Base-by-base conservation (phyloP, 2,888 invertebrate species). In the Drosophila crucigera region DNA sequence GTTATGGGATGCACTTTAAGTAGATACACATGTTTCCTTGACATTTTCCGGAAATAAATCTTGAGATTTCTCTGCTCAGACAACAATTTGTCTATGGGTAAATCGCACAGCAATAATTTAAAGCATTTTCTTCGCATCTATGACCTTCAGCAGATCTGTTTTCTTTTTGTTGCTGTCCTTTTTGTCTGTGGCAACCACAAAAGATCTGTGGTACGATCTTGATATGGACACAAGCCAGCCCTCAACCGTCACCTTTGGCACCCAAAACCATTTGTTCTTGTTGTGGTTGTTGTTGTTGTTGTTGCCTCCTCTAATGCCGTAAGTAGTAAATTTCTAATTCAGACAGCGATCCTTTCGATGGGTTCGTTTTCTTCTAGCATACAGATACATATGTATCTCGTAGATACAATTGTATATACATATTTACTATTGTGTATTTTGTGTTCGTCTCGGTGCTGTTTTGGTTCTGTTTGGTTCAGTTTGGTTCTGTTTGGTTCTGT, bases 151-250 rank as follows among this genome's bases (percentile, higher is more conserved):
- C 39, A 25, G 56, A 77, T 67, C 80, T 69, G 61, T 61, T 63
- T 43, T 50, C 59, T 55, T 53, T 35, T 53, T 52, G 28, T 43
- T 35, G 61, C 56, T 59, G 59, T 30, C 35, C 70, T 58, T 61
- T 84, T 61, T 84, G 73, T 76, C 58, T 41, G 28, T 70, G 61
- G 53, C 72, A 76, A 87, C 88, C 88, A 80, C 88, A 84, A 87
- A 52, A 80, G 83, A 87, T 84, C 84, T 37, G 37, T 55, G 37
- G 53, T 73, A 55, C 70, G 67, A 65, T 76, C 68, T 62, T 63
- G 74, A 82, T 81, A 73, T 73, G 68, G 77, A 73, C 68, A 60
- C 68, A 72, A 73, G 58, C 25, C 68, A 39, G 55, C 37, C 19
- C 19, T 28, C 19, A 47, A 16, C 4, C 25, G 47, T 37, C 55